Evolutionary conservation across 2,888 invertebrate species (phyloP), one percentile per base, ranked within the genome.

Genomic region (Cynaeus angustus): DNA sequence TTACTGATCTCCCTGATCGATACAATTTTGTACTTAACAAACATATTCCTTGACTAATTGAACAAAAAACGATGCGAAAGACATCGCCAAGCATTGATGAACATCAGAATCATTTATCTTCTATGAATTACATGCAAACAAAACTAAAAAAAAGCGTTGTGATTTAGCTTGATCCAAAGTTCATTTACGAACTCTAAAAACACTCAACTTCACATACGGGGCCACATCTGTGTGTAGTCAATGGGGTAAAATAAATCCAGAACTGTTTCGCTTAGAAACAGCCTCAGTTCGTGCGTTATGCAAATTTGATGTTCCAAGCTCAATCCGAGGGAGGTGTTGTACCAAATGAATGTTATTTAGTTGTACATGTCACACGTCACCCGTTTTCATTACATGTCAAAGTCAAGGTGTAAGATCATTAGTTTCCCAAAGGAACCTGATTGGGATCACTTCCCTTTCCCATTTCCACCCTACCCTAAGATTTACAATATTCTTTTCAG

Each of bases 311-410:
- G 73, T 72, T 72, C 56, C 67, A 70, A 38, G 68, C 67, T 66
- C 71, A 70, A 72, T 74, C 58, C 52, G 69, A 74, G 77, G 75
- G 76, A 77, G 72, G 71, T 73, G 75, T 77, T 70, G 72, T 62
- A 66, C 72, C 76, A 79, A 82, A 81, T 79, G 81, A 81, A 81
- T 77, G 82, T 81, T 81, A 81, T 82, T 82, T 81, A 82, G 80
- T 79, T 72, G 77, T 78, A 77, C 80, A 79, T 79, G 82, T 81
- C 81, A 80, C 81, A 82, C 77, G 81, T 82, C 83, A 81, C 78
- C 74, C 78, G 78, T 48, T 79, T 83, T 83, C 82, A 81, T 82
- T 82, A 79, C 80, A 74, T 80, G 81, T 81, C 82, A 81, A 76
- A 75, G 75, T 75, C 80, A 78, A 77, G 77, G 78, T 50, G 50